A percentile compares a stretch with the other conserved stretches of the same genome.
phyloP scores from a whole-genome alignment of 2,113 vertebrate species.

The Bucco capensis region DNA sequence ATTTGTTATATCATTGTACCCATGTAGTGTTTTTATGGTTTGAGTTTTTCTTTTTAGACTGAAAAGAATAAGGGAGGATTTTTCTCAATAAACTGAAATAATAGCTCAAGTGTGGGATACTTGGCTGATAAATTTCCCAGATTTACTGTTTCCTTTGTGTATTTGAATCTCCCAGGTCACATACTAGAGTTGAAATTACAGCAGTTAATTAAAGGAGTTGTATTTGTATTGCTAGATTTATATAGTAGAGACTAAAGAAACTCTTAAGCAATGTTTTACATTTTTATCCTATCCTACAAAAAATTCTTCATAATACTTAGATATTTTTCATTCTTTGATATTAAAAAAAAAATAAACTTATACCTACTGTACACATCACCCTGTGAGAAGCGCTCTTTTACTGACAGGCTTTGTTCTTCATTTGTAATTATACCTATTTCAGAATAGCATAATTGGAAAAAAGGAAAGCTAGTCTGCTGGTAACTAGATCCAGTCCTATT shows the following conservation, averaged over 20 bases:
- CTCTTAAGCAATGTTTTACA: neutral
- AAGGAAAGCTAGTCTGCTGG: neutral
- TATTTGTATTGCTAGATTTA: neutral
- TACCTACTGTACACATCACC: neutral
- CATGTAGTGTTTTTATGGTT: neutral
- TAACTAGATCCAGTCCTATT: neutral
- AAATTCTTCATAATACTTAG: neutral
- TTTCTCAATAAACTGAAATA: neutral
- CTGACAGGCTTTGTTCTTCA: neutral
- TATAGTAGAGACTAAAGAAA: neutral
- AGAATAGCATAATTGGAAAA: neutral
- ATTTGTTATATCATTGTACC: neutral
- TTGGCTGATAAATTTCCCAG: neutral
- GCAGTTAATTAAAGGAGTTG: neutral
- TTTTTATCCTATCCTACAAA: neutral
- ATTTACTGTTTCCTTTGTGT: neutral
- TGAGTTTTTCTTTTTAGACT: neutral
- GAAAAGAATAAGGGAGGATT: neutral
- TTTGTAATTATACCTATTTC: conserved; percentile 1
- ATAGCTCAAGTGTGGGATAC: neutral
- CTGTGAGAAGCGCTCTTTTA: neutral
- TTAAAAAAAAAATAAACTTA: neutral
- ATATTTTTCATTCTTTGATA: neutral
- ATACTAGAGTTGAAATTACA: neutral
- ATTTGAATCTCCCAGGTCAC: neutral